Evolutionary conservation across 2,888 invertebrate genomes (phyloP), one percentile per base, ranked within the genome.

Genomic region (Ypsolopha sequella): DNA sequence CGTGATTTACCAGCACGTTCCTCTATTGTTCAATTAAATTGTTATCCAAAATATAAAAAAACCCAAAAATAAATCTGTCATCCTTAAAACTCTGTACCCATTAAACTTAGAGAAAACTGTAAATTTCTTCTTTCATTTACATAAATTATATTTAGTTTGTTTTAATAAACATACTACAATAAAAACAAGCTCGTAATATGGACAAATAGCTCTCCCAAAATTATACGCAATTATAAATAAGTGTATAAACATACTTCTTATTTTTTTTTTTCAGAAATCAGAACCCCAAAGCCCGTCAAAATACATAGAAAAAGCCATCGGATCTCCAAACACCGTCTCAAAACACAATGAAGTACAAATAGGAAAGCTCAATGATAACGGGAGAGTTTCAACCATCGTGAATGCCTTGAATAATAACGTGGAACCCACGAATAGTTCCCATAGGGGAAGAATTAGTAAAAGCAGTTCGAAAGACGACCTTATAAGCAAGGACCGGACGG

Each of bases 401-500:
- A 76, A 80, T 53, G 82, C 86, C 0, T 73, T 87, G 52, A 87
- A 87, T 47, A 39, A 7, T 13, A 48, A 36, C 13, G 44, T 35
- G 14, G 33, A 9, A 9, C 64, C 53, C 36, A 58, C 60, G 24
- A 73, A 76, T 56, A 73, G 66, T 48, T 80, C 85, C 0, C 65
- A 74, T 54, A 57, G 85, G 47, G 80, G 79, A 3, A 59, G 81
- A 56, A 80, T 86, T 64, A 76, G 74, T 9, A 85, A 84, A 63
- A 84, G 81, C 51, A 77, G 80, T 0, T 85, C 86, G 1, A 87
- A 84, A 56, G 87, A 87, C 46, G 80, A 87, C 44, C 66, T 87
- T 36, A 54, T 82, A 7, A 77, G 58, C 48, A 65, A 77, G 52
- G 81, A 86, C 9, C 69, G 73, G 44, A 68, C 68, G 9, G 62